Conservation (phyloP, 1,140 invertebrate genomes). For the Dinoponera quadriceps region DNA sequence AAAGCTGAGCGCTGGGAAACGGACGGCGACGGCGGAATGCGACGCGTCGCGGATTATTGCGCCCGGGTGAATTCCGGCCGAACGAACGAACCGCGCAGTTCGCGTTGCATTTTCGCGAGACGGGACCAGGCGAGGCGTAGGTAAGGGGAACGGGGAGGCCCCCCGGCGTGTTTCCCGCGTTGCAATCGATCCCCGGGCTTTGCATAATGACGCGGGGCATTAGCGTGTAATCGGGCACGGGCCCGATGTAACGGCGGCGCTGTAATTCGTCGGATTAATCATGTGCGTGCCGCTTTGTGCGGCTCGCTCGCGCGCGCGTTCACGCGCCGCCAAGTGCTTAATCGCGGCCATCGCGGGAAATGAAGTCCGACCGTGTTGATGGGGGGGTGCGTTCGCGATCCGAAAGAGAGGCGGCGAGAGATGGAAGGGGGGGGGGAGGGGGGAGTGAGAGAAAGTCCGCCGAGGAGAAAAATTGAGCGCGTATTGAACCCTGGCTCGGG, state of each 20-base stretch:
- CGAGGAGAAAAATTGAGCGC: no score
- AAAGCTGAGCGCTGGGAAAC: neutral
- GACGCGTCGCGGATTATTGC: conserved; percentile 15
- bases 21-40: conserved; percentile 32
- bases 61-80: conserved; percentile 28
- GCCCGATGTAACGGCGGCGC: conserved; percentile 19
- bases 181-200: conserved; percentile 16
- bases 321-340: conserved; percentile 4
- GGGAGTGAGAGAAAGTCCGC: no score
- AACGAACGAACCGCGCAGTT: neutral
- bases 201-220: conserved; percentile 51
- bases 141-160: no score
- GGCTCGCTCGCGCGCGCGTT: neutral
- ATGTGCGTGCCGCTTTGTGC: conserved; percentile 10
- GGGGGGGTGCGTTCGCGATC: no score
- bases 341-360: neutral
- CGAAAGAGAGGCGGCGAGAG: no score
- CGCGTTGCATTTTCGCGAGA: conserved; percentile 23
- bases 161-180: neutral
- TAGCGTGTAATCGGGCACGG: conserved; percentile 36
- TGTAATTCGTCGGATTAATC: conserved; percentile 43
- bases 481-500: no score
- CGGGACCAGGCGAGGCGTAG: no score
- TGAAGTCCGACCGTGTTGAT: neutral
- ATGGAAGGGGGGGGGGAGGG: no score